Evolutionary conservation across 2,888 invertebrate species (phyloP), one percentile per base, ranked within the genome.

Genomic region (Papilio elwesi): DNA sequence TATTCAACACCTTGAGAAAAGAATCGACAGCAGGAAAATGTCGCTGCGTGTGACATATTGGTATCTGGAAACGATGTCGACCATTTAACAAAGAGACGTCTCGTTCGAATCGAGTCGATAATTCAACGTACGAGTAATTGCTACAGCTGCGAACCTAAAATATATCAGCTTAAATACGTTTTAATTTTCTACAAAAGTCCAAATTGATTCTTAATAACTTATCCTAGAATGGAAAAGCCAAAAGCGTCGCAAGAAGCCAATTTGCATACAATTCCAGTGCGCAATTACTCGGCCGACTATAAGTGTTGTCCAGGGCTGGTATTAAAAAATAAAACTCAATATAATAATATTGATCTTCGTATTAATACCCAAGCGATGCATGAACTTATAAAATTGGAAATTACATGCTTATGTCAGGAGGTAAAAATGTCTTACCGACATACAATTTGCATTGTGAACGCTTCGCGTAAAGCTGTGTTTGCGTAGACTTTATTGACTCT

Each of bases 151-250:
- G 8, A 57, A 51, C 11, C 11, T 48, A n/a, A 65, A 69, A 52
- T 36, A 62, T 48, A 51, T 16, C 43, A 43, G 10, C 47, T 52
- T 59, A 26, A 73, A 73, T 62, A 57, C 15, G 15, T 59, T 62
- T 69, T 59, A 70, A 53, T 11, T 52, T 76, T 73, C 73, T 85
- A 82, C 79, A 83, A 82, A 85, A 85, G 81, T 82, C 83, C 80
- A 91, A 91, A 92, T 92, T 92, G 90, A 88, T 90, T 90, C 85
- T 91, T 92, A 92, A 92, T 90, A 88, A 87, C 82, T 80, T 75
- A 79, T 79, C 79, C 84, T 4, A 87, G 85, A 86, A 87, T 87
- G 87, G 85, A 87, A 86, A 86, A 82, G 79, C 87, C 87, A 84
- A 88, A 90, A 85, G 78, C 78, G 85, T 79, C 59, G 26, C n/a